Conservation (phyloP, 1,140 invertebrate species). For the Drosophila santomea region DNA sequence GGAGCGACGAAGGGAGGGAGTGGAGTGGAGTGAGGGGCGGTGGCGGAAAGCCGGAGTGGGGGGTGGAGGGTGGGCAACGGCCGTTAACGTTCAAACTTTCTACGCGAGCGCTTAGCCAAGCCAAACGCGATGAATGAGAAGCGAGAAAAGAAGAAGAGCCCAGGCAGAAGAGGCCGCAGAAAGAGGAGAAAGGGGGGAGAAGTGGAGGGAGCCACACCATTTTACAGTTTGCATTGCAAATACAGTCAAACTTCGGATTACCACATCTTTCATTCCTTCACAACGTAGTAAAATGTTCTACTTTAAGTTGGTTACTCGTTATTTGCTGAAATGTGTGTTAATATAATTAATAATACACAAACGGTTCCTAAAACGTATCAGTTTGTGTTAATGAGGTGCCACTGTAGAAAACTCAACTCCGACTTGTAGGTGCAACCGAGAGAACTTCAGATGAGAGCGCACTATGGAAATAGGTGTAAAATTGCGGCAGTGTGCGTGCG, state of each 20-base stretch:
- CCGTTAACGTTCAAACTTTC: conserved; percentile 75
- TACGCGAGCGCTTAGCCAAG: conserved; percentile 79
- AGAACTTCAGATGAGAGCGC: conserved; percentile 12
- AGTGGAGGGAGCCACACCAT: conserved; percentile 28
- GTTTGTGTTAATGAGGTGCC: conserved; percentile 4
- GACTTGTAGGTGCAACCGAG: conserved; percentile 15
- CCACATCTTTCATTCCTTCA: not conserved
- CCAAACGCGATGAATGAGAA: conserved; percentile 58
- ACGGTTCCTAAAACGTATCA: too few species aligned
- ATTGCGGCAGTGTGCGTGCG: conserved; percentile 7
- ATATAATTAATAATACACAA: too few species aligned
- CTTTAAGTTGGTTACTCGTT: too few species aligned
- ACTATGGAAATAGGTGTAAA: not conserved
- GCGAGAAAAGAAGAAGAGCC: conserved; percentile 40
- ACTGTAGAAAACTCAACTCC: conserved; percentile 6
- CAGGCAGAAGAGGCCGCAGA: conserved; percentile 27
- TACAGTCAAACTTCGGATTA: conserved; percentile 4
- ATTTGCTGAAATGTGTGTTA: too few species aligned
- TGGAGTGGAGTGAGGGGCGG: not conserved
- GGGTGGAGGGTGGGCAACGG: conserved; percentile 44
- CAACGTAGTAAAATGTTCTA: too few species aligned
- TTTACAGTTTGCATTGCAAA: conserved; percentile 62
- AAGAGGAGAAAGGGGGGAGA: not conserved
- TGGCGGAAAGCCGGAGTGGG: not conserved
- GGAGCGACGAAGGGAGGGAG: not conserved